These are phyloP conservation scores for Diogma glabrata DNA, from an alignment of 2,888 invertebrate species.

Conservation along the genomic window DNA sequence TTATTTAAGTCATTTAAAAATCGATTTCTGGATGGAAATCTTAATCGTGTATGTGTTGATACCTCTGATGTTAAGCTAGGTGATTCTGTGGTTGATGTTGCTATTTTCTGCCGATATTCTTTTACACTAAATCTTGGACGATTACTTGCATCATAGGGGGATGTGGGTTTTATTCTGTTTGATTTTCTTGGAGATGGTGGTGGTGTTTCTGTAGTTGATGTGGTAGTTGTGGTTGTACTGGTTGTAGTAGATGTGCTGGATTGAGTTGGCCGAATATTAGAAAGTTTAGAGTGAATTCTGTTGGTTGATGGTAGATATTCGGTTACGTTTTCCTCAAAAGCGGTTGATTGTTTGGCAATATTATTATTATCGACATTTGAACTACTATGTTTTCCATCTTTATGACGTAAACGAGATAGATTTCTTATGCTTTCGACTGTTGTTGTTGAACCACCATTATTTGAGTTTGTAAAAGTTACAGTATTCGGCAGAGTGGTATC, in stretches of 20 bases:
- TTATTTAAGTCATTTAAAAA: conserved; percentile 11
- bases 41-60: conserved; percentile 13
- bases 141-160: conserved; percentile 45
- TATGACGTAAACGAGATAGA: conserved; percentile 12
- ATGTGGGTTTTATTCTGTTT: conserved; percentile 19
- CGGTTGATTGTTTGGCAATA: neutral
- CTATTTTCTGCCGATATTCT: conserved; percentile 56
- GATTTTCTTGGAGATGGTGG: conserved; percentile 6
- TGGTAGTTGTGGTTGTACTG: conserved; percentile 10
- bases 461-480: too few relatives aligned
- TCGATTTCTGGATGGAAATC: conserved; percentile 18
- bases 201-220: conserved; percentile 6
- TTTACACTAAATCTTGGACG: conserved; percentile 66
- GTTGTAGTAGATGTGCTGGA: conserved; percentile 7
- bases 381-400: conserved; percentile 10
- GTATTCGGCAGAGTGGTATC: neutral
- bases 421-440: conserved; percentile 3
- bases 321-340: neutral
- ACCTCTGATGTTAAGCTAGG: conserved; percentile 20
- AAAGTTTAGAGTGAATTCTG: neutral
- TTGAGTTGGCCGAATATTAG: neutral
- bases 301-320: neutral
- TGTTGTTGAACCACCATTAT: neutral
- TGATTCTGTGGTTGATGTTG: conserved; percentile 37
- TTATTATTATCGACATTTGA: neutral